Conservation (phyloP, 1,140 invertebrate genomes). For the Limonius californicus region DNA sequence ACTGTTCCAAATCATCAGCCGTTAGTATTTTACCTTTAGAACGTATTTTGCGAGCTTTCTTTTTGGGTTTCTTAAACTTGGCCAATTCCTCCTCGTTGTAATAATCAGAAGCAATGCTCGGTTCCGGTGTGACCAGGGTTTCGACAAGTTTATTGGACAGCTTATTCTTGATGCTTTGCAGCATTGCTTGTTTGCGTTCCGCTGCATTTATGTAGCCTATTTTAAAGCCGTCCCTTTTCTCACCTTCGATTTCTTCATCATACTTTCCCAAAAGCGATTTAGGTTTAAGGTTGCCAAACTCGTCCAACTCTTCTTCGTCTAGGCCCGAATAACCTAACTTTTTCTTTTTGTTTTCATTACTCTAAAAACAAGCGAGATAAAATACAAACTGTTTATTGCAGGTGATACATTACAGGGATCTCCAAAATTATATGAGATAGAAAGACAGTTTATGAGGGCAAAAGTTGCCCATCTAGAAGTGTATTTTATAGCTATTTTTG, state of each 20-base stretch:
- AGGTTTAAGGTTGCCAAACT: constrained; percentile 69
- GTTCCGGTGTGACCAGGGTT: constrained; percentile 62
- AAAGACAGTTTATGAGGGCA: too few relatives aligned
- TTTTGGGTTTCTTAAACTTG: constrained; percentile 92
- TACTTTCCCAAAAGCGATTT: constrained; percentile 84
- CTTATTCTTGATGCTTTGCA: constrained; percentile 54
- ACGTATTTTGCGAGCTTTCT: constrained; percentile 71
- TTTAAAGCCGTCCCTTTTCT: constrained; percentile 73
- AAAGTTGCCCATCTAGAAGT: too few relatives aligned
- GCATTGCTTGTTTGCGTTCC: constrained; percentile 49
- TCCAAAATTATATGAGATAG: too few relatives aligned
- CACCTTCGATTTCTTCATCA: constrained; percentile 90
- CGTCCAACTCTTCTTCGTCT: constrained; percentile 82
- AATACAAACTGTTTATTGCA: too few relatives aligned
- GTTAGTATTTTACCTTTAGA: constrained; percentile 53
- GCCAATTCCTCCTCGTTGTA: constrained; percentile 77
- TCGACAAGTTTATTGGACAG: constrained; percentile 69
- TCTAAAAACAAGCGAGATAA: constrained; percentile 6
- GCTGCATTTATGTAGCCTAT: constrained; percentile 61
- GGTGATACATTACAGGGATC: too few relatives aligned
- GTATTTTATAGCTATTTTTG: too few relatives aligned
- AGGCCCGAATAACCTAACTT: constrained; percentile 80
- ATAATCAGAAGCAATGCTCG: constrained; percentile 83
- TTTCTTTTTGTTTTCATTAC: constrained; percentile 75
- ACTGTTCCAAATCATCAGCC: constrained; percentile 55